Evolutionary conservation across 1,140 invertebrate genomes (phyloP).

Genomic region (Apocrypta bakeri): DNA sequence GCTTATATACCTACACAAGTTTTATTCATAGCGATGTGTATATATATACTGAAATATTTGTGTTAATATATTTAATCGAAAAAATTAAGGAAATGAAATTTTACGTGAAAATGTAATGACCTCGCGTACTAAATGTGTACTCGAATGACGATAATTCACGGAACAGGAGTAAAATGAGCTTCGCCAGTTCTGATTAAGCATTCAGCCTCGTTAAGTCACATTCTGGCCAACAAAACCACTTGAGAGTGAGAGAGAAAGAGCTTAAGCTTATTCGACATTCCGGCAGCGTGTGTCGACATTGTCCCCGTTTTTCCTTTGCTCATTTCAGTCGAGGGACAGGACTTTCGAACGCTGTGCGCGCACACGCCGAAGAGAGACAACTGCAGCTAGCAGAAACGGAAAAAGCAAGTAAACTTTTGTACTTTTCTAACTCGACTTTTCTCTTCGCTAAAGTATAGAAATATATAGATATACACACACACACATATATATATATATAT

Average conservation of each 20-base stretch:
- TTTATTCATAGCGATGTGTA: too few relatives aligned
- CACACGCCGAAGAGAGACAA: not conserved
- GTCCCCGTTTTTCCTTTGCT: not conserved
- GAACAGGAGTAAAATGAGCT: constrained; percentile 18
- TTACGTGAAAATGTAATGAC: too few relatives aligned
- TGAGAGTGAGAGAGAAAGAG: not conserved
- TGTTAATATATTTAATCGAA: too few relatives aligned
- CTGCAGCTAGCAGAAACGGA: constrained; percentile 11
- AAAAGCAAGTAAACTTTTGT: not conserved
- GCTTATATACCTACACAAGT: too few relatives aligned
- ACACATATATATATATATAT: not conserved
- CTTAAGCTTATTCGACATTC: constrained; percentile 21
- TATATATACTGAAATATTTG: too few relatives aligned
- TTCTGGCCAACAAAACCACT: not conserved
- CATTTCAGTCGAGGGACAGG: not conserved
- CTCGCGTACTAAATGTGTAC: too few relatives aligned
- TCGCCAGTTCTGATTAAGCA: not conserved
- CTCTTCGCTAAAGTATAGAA: too few relatives aligned
- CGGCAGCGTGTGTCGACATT: not conserved
- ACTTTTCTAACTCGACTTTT: constrained; percentile 30
- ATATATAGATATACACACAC: not conserved
- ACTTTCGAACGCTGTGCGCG: not conserved
- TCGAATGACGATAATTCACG: not conserved
- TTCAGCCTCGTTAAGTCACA: not conserved
- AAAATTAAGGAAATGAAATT: too few relatives aligned